Conservation (phyloP, 1,140 invertebrate species). For the Drosophila sechellia region DNA sequence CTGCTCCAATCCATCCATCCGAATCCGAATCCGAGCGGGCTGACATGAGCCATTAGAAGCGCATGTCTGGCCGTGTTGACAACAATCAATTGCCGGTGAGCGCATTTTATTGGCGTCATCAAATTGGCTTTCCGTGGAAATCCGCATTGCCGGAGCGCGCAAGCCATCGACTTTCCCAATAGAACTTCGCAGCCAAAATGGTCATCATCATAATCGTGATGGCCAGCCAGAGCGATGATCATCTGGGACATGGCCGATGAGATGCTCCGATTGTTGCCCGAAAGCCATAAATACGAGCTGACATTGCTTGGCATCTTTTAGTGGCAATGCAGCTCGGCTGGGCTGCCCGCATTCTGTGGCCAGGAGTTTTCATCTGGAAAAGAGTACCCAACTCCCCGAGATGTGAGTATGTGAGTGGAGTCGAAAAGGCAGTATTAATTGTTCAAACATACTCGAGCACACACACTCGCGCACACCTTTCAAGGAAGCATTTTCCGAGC, state of each 20-base stretch:
- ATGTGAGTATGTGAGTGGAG: conserved; percentile 1
- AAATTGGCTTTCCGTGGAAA: conserved; percentile 68
- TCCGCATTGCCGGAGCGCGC: conserved; percentile 54
- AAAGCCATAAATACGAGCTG: conserved; percentile 69
- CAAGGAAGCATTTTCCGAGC: conserved; percentile 60
- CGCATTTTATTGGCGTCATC: conserved; percentile 82
- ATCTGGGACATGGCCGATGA: conserved; percentile 23
- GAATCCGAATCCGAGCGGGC: conserved; percentile 18
- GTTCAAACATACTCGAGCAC: conserved; percentile 61
- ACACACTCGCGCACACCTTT: conserved; percentile 34
- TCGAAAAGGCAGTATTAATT: conserved; percentile 81
- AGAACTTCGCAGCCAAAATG: conserved; percentile 70
- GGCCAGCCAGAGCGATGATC: conserved; percentile 40
- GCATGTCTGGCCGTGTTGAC: conserved; percentile 69
- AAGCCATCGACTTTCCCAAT: conserved; percentile 62
- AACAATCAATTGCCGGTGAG: conserved; percentile 79
- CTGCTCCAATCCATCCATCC: background rate
- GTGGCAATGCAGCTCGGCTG: conserved; percentile 1
- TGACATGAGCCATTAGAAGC: conserved; percentile 71
- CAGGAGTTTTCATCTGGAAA: conserved; percentile 49
- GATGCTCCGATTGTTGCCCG: conserved; percentile 17
- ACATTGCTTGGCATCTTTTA: conserved; percentile 27
- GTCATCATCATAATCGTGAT: conserved; percentile 59
- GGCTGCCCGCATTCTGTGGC: conserved; percentile 70
- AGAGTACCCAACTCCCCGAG: conserved; percentile 50